Percentiles rank a stretch among this genome's conserved stretches.
phyloP scores from a whole-genome alignment of 37 sponge, comb jelly and placozoan species.

The Aphrocallistes beatrix region DNA sequence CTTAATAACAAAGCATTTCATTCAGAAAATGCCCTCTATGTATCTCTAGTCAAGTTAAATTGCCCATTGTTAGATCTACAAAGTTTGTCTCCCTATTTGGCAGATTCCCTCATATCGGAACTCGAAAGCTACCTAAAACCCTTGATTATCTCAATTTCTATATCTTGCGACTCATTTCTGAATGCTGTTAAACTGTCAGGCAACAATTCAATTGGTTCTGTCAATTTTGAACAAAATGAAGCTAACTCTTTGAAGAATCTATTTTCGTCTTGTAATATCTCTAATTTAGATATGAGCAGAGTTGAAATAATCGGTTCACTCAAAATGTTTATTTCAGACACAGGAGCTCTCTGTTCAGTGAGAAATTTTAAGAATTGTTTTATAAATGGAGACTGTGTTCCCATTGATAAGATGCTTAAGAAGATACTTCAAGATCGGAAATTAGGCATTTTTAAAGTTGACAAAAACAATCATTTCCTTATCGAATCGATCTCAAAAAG shows the following conservation, averaged over 20 bases:
- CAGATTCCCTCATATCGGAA: no score
- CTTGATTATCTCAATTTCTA: background rate
- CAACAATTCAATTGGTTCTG: background rate
- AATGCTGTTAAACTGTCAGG: background rate
- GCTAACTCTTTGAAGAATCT: background rate
- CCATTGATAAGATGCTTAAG: background rate
- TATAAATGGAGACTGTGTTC: background rate
- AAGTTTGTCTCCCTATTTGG: no score
- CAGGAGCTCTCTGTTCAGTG: background rate
- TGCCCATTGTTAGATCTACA: background rate
- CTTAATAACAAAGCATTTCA: background rate
- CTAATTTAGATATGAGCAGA: background rate
- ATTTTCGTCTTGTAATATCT: background rate
- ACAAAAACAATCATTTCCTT: background rate
- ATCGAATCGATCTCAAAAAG: background rate
- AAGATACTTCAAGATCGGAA: background rate
- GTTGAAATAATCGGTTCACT: background rate
- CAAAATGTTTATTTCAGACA: background rate
- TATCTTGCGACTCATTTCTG: background rate
- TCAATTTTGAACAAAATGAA: background rate
- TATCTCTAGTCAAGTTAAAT: background rate
- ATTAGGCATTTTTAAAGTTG: background rate
- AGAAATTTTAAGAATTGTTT: background rate
- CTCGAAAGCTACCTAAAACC: background rate
- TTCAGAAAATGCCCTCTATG: background rate